Conservation (phyloP, 2,888 invertebrate genomes). For the Gasteruption jaculator region DNA sequence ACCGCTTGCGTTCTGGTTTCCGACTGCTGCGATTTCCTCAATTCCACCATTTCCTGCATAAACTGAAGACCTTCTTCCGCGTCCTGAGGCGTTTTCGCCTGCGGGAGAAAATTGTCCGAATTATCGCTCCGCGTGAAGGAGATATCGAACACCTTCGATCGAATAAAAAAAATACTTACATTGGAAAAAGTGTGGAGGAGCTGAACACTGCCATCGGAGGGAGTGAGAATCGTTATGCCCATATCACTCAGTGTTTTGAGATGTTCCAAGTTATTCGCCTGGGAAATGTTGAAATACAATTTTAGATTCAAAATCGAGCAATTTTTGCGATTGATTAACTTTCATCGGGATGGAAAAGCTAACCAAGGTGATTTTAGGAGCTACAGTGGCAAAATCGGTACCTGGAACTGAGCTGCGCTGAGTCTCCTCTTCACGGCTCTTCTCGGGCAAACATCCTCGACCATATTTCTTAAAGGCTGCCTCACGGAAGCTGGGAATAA, state of each 20-base stretch:
- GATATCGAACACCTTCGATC: too few relatives aligned
- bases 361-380: too few relatives aligned
- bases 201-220: constrained; percentile 88
- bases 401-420: constrained; percentile 68
- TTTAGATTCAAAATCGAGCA: neutral
- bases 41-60: constrained; percentile 95
- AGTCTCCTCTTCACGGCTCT: constrained; percentile 60
- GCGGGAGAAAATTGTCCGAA: constrained; percentile 28
- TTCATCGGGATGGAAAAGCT: neutral
- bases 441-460: constrained; percentile 75
- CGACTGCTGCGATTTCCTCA: constrained; percentile 64
- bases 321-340: constrained; percentile 1
- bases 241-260: constrained; percentile 82
- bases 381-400: constrained; percentile 27
- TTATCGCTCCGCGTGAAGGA: too few relatives aligned
- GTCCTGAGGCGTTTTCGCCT: constrained; percentile 83
- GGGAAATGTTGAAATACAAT: too few relatives aligned
- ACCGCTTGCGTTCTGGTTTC: constrained; percentile 59
- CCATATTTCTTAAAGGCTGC: constrained; percentile 78
- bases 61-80: constrained; percentile 91
- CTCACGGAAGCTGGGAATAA: constrained; percentile 81
- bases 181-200: constrained; percentile 83
- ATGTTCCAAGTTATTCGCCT: constrained; percentile 83
- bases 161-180: constrained; percentile 55
- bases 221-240: constrained; percentile 89